Base-by-base conservation (phyloP, 1,140 invertebrate species). In the Chelonus insularis region DNA sequence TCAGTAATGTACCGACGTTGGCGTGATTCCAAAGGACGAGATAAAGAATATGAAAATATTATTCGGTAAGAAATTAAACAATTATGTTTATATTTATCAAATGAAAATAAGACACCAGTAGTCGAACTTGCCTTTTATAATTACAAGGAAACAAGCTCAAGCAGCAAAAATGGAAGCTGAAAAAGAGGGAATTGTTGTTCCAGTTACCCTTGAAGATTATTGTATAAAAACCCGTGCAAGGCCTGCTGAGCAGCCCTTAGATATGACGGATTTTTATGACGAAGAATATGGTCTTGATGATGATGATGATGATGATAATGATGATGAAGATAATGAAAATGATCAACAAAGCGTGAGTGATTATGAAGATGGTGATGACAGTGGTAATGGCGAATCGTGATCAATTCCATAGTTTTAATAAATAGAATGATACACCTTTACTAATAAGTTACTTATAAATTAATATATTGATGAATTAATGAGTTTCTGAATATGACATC, bases 31-130 rank as follows among this genome's bases (percentile, higher is more conserved):
- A 97, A 97, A 85, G 96, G 96, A 65, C 92, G 92, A 80, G 96
- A 99, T 83, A 97, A 98, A 83, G 97, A 99, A 83, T 99, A 99
- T 85, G 96, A 98, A 84, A 98, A 97, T 84, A 98, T 99, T 70
- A 98, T 99, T 75, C 95, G 92, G 95, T 96, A 82, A 78, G 66
- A 67, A 57, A 18, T 48, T 7, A 47, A 18, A 56, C 51, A 16
- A 54, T 11, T 60, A 37, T n/a, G n/a, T n/a, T n/a, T n/a, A n/a
- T n/a, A n/a, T n/a, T n/a, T n/a, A n/a, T n/a, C n/a, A n/a, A n/a
- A n/a, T n/a, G n/a, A n/a, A n/a, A n/a, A n/a, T n/a, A n/a, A n/a
- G n/a, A n/a, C n/a, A n/a, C n/a, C n/a, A n/a, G n/a, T n/a, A n/a
- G n/a, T n/a, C n/a, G n/a, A n/a, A n/a, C n/a, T n/a, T n/a, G n/a